Conservation (phyloP, 2,113 vertebrate genomes). For the Perccottus glenii region DNA sequence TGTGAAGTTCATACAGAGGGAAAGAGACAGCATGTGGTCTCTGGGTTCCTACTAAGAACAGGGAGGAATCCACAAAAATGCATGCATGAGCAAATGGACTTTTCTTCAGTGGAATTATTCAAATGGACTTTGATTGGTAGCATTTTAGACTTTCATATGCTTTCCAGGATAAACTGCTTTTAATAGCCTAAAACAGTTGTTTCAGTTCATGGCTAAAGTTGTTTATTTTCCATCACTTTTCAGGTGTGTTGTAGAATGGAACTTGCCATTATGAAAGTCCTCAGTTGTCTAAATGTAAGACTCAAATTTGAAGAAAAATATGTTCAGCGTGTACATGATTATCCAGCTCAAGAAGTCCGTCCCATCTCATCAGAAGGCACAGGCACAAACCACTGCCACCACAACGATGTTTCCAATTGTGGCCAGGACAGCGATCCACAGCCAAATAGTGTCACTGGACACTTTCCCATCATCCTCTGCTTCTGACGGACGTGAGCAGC, state of each 20-base stretch:
- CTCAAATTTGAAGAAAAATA: conserved; percentile 37
- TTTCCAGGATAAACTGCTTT: too few species aligned
- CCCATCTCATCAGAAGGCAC: conserved; percentile 77
- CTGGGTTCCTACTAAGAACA: not conserved
- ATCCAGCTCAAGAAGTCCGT: not conserved
- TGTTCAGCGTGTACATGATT: conserved; percentile 27
- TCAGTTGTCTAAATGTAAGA: conserved; percentile 31
- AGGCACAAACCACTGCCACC: conserved; percentile 83
- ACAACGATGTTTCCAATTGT: conserved; percentile 85
- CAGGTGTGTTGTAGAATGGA: too few species aligned
- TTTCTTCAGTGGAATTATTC: conserved; percentile 3
- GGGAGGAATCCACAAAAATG: not conserved
- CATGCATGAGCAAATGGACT: not conserved
- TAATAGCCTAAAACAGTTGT: too few species aligned
- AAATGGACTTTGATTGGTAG: not conserved
- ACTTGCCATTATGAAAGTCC: conserved; percentile 8
- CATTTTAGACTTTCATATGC: too few species aligned
- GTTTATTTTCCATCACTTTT: too few species aligned
- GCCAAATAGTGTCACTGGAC: conserved; percentile 81
- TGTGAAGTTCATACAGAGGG: not conserved
- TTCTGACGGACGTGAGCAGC: conserved; percentile 68
- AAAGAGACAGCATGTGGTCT: not conserved
- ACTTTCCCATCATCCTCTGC: conserved; percentile 79
- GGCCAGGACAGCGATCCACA: conserved; percentile 84
- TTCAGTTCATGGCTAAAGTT: too few species aligned